A percentile compares a stretch with the other conserved stretches of the same genome.
Evolutionary conservation across 2,113 vertebrate genomes (phyloP).

Genomic region (Sceloporus tristichus): DNA sequence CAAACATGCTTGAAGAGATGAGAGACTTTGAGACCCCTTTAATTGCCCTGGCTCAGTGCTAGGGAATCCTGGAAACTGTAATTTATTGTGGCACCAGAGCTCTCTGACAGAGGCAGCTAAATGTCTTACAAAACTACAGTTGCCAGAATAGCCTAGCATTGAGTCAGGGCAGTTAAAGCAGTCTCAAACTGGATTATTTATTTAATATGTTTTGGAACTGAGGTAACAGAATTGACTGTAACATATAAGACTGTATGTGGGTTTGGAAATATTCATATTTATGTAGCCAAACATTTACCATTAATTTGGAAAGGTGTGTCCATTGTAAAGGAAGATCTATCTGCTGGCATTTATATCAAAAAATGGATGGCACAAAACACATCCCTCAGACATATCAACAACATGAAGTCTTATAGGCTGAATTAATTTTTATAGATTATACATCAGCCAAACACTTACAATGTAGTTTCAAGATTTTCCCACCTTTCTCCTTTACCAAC

Average conservation of each 20-base stretch:
- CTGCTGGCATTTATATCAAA: constrained; percentile 35
- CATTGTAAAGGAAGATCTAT: constrained; percentile 34
- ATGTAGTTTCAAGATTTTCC: constrained; percentile 60
- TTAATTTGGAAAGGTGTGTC: constrained; percentile 17
- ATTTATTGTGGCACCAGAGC: too few species aligned
- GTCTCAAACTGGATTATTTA: too few species aligned
- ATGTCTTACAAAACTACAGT: too few species aligned
- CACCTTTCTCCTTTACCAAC: too few species aligned
- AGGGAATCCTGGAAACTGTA: too few species aligned
- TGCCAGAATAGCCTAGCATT: too few species aligned
- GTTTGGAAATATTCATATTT: too few species aligned
- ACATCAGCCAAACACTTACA: constrained; percentile 62
- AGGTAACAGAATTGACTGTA: background rate
- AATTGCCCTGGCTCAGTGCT: too few species aligned
- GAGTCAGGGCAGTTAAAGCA: too few species aligned
- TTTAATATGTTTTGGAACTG: background rate
- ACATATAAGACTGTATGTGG: background rate
- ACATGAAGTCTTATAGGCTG: constrained; percentile 37
- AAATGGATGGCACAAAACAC: constrained; percentile 45
- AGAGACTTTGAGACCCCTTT: background rate
- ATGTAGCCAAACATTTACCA: background rate
- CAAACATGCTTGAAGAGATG: background rate
- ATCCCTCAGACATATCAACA: constrained; percentile 44
- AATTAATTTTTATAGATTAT: constrained; percentile 57
- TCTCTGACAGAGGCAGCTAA: too few species aligned